A percentile compares a stretch with the other conserved stretches of the same genome.
These are phyloP conservation scores for Heliconius hortense DNA, from an alignment of 2,888 invertebrate species.

Conservation along the genomic window DNA sequence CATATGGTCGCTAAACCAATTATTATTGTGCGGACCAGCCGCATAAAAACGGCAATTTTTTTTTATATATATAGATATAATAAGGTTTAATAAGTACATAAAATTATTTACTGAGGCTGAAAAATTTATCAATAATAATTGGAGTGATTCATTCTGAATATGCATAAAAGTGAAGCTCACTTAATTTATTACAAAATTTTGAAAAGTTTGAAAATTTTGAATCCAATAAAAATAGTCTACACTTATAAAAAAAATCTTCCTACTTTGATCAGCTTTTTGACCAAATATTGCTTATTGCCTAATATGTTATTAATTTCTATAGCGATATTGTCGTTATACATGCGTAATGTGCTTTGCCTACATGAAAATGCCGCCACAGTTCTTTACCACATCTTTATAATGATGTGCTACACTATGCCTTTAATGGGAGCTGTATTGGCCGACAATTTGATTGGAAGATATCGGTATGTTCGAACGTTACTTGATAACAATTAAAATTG, in stretches of 20 bases:
- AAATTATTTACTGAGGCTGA: neutral
- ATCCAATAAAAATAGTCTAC: too few relatives aligned
- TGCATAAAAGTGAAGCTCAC: neutral
- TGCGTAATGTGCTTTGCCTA: slow-evolving; percentile 86
- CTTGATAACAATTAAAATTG: neutral
- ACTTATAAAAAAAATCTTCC: neutral
- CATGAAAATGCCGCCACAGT: slow-evolving; percentile 86
- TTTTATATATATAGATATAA: too few relatives aligned
- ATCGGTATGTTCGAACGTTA: slow-evolving; percentile 60
- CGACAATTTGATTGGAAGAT: slow-evolving; percentile 90
- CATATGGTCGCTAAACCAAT: neutral
- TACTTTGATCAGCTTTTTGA: neutral
- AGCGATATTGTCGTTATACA: slow-evolving; percentile 91
- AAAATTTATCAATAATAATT: neutral
- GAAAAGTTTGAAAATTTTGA: too few relatives aligned
- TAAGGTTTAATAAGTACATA: neutral
- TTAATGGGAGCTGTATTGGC: slow-evolving; percentile 89
- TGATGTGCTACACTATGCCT: slow-evolving; percentile 89
- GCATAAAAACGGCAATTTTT: too few relatives aligned
- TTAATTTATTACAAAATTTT: neutral
- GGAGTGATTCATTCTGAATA: neutral
- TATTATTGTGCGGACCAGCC: neutral
- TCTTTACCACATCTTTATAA: slow-evolving; percentile 89
- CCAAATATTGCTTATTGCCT: neutral
- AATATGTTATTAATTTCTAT: slow-evolving; percentile 48